Evolutionary conservation across 92 coral and sea anemone species (phyloP), one percentile per base, ranked within the genome.

Genomic region (Parazoanthus atlanticus): DNA sequence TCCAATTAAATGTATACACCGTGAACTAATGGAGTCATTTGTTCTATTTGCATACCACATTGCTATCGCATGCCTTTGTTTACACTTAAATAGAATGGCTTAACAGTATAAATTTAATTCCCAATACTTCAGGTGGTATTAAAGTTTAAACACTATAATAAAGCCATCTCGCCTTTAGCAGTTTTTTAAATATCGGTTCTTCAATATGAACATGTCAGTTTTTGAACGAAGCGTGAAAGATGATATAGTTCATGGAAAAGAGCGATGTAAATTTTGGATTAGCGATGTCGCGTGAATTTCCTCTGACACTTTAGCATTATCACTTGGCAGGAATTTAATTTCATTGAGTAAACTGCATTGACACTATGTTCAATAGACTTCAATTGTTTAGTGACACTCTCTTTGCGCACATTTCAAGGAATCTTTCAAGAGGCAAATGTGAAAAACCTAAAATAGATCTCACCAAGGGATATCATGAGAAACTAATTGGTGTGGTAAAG

Each of bases 71-170:
- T 90, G 93, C 93, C 81, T 89, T 93, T 95, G 98, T 95, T 95
- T 95, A 95, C 96, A 74, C 93, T 73, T 87, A 89, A 89, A 91
- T 64, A 86, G 92, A 95, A 76, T 90, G 92, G 85, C 84, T 89
- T 80, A 86, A 92, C 91, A 92, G 93, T 92, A 87, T 93, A 90
- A 93, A 89, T 93, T 93, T 94, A 94, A 95, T 95, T 95, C 89
- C 89, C 79, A 83, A 79, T 86, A 92, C 93, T 80, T 86, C 76
- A 93, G 93, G 95, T 91, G 98, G 94, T 90, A 92, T 93, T 89
- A n/a, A n/a, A n/a, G n/a, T n/a, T n/a, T n/a, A 82, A 75, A 89
- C 88, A 85, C 36, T 80, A 81, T 74, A 66, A 78, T 86, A 64
- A 47, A 69, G 72, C n/a, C 38, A 82, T 56, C 72, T 43, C 66